Evolutionary conservation across 2,113 vertebrate species (phyloP), one percentile per base, ranked within the genome.

Genomic region (Tetraodon nigroviridis): DNA sequence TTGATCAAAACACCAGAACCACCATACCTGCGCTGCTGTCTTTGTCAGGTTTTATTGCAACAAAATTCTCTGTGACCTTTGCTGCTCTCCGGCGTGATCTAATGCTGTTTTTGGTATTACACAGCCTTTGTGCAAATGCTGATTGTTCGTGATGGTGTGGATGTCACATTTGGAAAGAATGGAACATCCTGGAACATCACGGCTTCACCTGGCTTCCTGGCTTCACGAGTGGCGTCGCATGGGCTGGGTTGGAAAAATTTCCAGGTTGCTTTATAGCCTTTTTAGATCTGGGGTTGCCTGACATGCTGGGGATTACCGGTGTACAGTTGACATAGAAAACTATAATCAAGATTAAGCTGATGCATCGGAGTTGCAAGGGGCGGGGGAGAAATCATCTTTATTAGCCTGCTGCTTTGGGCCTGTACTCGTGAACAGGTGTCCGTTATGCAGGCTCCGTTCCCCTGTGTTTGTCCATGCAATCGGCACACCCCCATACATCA

Each of bases 281-380:
- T 61, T 62, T 48, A 55, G 22, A 46, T 42, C 50, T 51, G 24
- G 44, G 19, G 55, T 32, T 50, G 22, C 16, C 20, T 13, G 47
- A 61, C 47, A 42, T 52, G 51, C 69, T 55, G 42, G 27, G 44
- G 59, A 12, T 47, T 48, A 58, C 59, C 44, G 64, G 45, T 66
- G 27, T 59, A 41, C 2, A 8, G 27, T 64, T 57, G 59, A 67
- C 53, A 37, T 27, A 51, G 37, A 54, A 62, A 24, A 41, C 67
- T 73, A 68, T 75, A 74, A 76, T 82, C 73, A 78, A 76, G 76
- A 66, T 51, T 57, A 51, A 72, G 59, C 71, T 70, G 73, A 80
- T 77, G 67, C 14, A 7, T 82, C 79, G 81, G 66, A 77, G 55
- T 63, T 54, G 73, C 64, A 76, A 79, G 65, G 61, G 50, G 64